These are phyloP conservation scores for Eristalinus sepulchralis DNA, from an alignment of 2,888 invertebrate species.

Conservation along the genomic window DNA sequence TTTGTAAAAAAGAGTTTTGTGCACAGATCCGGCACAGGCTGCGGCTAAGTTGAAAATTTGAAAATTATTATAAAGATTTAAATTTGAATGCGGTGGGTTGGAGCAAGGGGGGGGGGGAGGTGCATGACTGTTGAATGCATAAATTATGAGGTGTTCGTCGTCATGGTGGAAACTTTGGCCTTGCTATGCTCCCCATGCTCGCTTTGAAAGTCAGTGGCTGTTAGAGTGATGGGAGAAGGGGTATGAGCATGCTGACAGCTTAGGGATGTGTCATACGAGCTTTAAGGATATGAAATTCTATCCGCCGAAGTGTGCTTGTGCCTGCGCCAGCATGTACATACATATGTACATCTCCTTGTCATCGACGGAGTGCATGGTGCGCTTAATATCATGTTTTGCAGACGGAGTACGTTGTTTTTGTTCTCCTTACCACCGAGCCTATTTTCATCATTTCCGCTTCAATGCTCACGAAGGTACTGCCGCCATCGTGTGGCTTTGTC, in stretches of 20 bases:
- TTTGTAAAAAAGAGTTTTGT: not conserved
- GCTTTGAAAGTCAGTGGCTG: not conserved
- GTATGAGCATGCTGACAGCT: not conserved
- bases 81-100: not conserved
- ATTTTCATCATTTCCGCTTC: not conserved
- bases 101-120: not conserved
- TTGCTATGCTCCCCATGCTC: not conserved
- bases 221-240: not conserved
- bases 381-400: not conserved
- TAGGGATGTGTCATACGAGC: not conserved
- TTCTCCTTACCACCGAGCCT: not conserved
- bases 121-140: not conserved
- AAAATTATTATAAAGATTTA: not conserved
- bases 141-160: not conserved
- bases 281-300: not conserved
- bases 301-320: not conserved
- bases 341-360: not conserved
- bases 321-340: not conserved
- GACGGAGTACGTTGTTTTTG: not conserved
- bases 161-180: not conserved
- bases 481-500: not conserved
- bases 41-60: not conserved
- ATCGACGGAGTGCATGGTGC: not conserved
- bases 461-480: not conserved
- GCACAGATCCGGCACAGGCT: not conserved